Percentiles rank a stretch among this genome's conserved stretches.
Evolutionary conservation across 2,113 vertebrate species (phyloP).

Genomic region (Uria lomvia): DNA sequence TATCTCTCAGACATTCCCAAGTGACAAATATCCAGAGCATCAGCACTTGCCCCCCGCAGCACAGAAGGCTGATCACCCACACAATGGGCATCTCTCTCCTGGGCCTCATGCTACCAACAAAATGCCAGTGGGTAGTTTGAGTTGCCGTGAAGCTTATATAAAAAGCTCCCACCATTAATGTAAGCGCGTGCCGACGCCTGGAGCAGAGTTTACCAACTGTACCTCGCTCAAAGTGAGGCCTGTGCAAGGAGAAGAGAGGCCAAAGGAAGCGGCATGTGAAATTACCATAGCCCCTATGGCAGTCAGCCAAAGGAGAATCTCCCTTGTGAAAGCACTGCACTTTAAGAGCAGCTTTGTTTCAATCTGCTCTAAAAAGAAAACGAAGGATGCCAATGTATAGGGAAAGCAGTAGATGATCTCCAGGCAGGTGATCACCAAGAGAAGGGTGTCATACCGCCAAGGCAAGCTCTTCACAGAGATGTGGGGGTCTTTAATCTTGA

Average conservation of each 20-base stretch:
- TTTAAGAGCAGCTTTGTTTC: not conserved
- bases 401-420: not conserved
- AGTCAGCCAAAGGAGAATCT: not conserved
- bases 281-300: not conserved
- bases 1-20: not conserved
- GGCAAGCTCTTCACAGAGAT: not conserved
- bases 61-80: not conserved
- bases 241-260: not conserved
- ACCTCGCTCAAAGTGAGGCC: not conserved
- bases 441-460: not conserved
- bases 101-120: not conserved
- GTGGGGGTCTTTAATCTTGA: not conserved
- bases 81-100: not conserved
- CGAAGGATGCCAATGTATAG: not conserved
- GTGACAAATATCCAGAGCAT: not conserved
- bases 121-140: accelerated
- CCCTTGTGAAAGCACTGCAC: not conserved
- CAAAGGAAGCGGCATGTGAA: not conserved
- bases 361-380: not conserved
- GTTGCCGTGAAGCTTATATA: not conserved
- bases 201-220: not conserved
- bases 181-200: accelerated
- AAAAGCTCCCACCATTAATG: not conserved
- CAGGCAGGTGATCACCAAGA: not conserved
- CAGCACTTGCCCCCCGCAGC: not conserved